Evolutionary conservation across 2,888 invertebrate species (phyloP).

Genomic region (Seira musarum): DNA sequence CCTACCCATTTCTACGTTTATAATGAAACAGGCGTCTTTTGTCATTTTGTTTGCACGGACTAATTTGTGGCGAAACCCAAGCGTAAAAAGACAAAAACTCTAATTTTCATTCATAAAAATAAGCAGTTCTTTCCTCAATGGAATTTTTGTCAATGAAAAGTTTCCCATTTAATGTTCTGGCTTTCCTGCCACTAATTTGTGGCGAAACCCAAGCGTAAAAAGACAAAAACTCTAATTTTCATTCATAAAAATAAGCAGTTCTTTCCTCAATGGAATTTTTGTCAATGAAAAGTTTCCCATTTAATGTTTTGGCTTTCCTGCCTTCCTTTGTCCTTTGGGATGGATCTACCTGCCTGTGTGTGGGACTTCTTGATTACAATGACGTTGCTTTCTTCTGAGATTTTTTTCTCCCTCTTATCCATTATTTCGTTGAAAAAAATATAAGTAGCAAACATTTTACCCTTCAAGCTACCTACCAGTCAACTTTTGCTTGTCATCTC

Average conservation of each 20-base stretch:
- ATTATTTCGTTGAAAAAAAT: constrained; percentile 38
- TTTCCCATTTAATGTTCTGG: background rate
- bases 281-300: background rate
- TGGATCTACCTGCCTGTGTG: constrained; percentile 55
- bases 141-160: constrained; percentile 31
- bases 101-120: background rate
- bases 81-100: background rate
- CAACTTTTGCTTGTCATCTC: constrained; percentile 48
- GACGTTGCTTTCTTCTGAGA: constrained; percentile 38
- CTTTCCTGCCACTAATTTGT: constrained; percentile 30
- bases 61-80: too few species aligned
- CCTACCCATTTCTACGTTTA: too few species aligned
- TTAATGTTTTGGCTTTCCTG: constrained; percentile 17
- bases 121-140: constrained; percentile 56
- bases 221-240: background rate
- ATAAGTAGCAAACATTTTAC: constrained; percentile 48
- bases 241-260: background rate
- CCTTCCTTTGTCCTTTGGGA: constrained; percentile 16
- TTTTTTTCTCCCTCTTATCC: constrained; percentile 21
- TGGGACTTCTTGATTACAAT: constrained; percentile 58
- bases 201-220: background rate
- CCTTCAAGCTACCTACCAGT: constrained; percentile 30
- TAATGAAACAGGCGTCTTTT: too few species aligned
- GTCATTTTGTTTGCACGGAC: too few species aligned
- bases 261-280: constrained; percentile 60